These are phyloP conservation scores for Trochalopteron elliotii DNA, from an alignment of 2,113 vertebrate species.

Conservation along the genomic window DNA sequence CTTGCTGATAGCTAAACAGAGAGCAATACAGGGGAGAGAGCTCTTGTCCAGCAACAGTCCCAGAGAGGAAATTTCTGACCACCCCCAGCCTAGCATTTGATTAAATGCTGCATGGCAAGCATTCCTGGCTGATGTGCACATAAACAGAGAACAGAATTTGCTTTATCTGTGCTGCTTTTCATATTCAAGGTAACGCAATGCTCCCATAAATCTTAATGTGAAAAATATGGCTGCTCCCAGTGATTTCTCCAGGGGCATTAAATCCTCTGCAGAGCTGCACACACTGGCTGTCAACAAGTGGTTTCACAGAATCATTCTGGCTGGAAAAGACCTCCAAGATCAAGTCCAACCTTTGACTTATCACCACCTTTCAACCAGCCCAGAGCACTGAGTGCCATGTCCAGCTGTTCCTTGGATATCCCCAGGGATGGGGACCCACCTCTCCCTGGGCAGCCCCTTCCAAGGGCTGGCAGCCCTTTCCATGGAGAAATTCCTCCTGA, in stretches of 20 bases:
- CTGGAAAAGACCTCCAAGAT: background rate
- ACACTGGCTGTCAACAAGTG: background rate
- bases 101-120: slow-evolving; percentile 20
- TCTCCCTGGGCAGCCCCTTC: background rate
- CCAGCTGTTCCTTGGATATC: background rate
- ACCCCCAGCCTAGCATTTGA: slow-evolving; percentile 9
- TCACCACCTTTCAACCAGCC: background rate
- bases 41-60: background rate
- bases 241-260: background rate
- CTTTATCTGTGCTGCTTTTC: slow-evolving; percentile 14
- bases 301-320: background rate
- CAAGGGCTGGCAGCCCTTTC: background rate
- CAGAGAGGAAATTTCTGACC: slow-evolving; percentile 21
- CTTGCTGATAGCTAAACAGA: background rate
- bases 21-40: background rate
- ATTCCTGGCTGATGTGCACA: slow-evolving; percentile 33
- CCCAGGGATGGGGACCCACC: background rate
- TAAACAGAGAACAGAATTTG: slow-evolving; percentile 8
- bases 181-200: background rate
- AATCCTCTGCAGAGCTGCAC: background rate
- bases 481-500: background rate
- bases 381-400: background rate
- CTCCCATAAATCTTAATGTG: background rate
- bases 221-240: background rate
- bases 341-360: background rate